phyloP scores from a whole-genome alignment of 1,140 invertebrate species.

The Eciton burchellii region DNA sequence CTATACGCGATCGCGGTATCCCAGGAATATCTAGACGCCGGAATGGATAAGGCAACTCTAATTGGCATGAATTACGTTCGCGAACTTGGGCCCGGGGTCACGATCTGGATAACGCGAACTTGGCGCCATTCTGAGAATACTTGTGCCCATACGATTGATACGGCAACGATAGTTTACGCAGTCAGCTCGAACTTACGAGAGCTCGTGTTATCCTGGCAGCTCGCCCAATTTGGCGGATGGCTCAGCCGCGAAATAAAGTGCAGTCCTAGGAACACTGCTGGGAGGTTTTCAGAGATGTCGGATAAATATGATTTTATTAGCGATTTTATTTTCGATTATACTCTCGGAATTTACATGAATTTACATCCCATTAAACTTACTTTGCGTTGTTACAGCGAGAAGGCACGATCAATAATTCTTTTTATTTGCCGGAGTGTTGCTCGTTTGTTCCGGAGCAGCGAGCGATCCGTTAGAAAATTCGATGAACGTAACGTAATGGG shows the following conservation, averaged over 20 bases:
- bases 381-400: too few relatives aligned
- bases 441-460: neutral
- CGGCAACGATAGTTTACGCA: constrained; percentile 22
- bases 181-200: constrained; percentile 54
- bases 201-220: constrained; percentile 3
- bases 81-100: constrained; percentile 23
- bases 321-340: too few relatives aligned
- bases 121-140: constrained; percentile 23
- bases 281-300: too few relatives aligned
- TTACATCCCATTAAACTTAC: too few relatives aligned
- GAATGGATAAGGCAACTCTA: constrained; percentile 54
- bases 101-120: constrained; percentile 35
- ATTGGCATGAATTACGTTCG: constrained; percentile 58
- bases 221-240: constrained; percentile 37
- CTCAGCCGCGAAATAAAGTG: constrained; percentile 21
- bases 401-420: too few relatives aligned
- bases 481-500: neutral
- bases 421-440: too few relatives aligned
- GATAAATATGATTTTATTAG: too few relatives aligned
- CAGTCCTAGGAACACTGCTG: neutral
- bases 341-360: too few relatives aligned
- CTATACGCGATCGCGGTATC: constrained; percentile 5
- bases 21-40: constrained; percentile 34
- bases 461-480: constrained; percentile 10
- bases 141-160: constrained; percentile 50